These are phyloP conservation scores for Cyphomyrus discorhynchus DNA, from an alignment of 2,113 vertebrate species.

Conservation along the genomic window DNA sequence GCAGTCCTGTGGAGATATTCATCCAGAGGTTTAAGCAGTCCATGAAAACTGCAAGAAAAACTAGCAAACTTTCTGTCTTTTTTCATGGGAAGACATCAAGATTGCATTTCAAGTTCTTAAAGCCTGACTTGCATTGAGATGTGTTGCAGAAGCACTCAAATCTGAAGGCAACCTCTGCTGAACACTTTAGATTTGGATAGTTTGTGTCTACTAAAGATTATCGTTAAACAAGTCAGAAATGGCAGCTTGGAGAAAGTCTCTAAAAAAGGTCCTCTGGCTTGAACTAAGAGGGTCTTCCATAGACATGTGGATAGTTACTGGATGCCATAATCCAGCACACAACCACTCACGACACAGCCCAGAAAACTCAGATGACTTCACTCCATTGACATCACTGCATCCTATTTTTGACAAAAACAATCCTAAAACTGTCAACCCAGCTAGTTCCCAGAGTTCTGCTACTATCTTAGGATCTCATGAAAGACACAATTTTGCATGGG, in stretches of 20 bases:
- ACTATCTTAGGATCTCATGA: not conserved
- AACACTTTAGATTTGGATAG: not conserved
- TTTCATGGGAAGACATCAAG: not conserved
- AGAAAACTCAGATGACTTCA: not conserved
- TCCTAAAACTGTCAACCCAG: not conserved
- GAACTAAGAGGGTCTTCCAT: not conserved
- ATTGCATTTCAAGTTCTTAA: too few species aligned
- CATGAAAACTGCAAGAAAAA: not conserved
- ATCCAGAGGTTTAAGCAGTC: not conserved
- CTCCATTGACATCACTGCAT: not conserved
- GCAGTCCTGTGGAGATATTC: not conserved
- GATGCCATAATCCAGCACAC: not conserved
- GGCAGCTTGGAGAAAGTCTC: not conserved
- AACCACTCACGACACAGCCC: not conserved
- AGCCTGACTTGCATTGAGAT: too few species aligned
- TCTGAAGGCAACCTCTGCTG: not conserved
- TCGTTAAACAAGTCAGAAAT: not conserved
- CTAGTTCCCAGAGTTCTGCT: not conserved
- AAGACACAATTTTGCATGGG: not conserved
- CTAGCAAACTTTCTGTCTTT: not conserved
- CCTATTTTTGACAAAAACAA: not conserved
- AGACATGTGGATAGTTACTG: not conserved
- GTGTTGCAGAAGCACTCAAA: not conserved
- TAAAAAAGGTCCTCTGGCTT: not conserved
- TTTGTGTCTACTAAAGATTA: not conserved